phyloP scores from a whole-genome alignment of 2,797 vertebrate species.

The Cyclura pinguis region DNA sequence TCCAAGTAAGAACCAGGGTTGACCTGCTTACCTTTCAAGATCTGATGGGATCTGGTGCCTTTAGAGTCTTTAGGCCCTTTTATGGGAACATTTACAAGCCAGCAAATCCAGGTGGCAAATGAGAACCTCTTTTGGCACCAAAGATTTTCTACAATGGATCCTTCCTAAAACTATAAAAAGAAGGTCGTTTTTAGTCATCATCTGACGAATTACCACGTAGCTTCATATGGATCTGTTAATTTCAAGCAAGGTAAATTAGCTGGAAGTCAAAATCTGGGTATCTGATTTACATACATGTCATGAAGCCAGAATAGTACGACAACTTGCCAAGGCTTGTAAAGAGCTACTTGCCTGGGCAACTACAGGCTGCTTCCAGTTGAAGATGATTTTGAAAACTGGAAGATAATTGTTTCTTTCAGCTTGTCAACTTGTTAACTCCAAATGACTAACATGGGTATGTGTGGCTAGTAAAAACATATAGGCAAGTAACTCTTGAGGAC shows the following conservation, averaged over 20 bases:
- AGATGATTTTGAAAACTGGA: not conserved
- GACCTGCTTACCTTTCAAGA: too few species aligned
- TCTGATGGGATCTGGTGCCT: too few species aligned
- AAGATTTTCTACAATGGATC: not conserved
- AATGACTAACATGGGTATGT: not conserved
- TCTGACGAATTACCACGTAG: not conserved
- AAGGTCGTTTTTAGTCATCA: too few species aligned
- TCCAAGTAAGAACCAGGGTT: too few species aligned
- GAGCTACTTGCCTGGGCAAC: not conserved
- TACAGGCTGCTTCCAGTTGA: not conserved
- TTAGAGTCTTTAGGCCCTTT: too few species aligned
- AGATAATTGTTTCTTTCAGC: not conserved
- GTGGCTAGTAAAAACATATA: not conserved
- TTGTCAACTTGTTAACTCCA: not conserved
- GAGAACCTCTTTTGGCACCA: not conserved
- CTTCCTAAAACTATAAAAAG: not conserved
- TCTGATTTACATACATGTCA: not conserved
- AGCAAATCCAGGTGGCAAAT: not conserved
- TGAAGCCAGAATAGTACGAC: not conserved
- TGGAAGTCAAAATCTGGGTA: not conserved
- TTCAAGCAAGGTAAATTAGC: not conserved
- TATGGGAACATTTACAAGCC: not conserved
- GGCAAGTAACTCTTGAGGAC: not conserved
- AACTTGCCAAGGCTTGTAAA: not conserved
- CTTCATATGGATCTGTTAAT: not conserved